Base-by-base conservation (phyloP, 2,797 vertebrate species). In the Anguilla anguilla region DNA sequence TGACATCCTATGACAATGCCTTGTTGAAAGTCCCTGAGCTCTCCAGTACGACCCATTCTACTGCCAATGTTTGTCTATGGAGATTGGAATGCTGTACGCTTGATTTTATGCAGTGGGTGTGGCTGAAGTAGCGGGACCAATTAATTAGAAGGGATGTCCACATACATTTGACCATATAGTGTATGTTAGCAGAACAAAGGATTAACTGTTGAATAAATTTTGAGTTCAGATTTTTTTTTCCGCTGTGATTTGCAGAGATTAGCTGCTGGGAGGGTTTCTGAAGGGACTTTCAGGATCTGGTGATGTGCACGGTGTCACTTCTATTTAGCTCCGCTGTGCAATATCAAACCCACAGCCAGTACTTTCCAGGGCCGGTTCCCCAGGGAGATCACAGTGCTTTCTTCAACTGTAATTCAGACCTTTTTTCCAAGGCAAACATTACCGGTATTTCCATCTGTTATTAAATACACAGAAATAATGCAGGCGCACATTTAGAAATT, bases 401-500 rank as follows among this genome's bases (percentile, higher is more conserved):
- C 35, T 59, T 51, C 69, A 9, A 31, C 39, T 74, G 49, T 86
- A 61, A 89, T 89, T 90, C 88, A 83, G 83, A 17, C 46, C n/a
- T n/a, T 61, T 64, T 69, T 22, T 53, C 72, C 81, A 77, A 83
- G 69, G 59, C 35, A 72, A 84, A 39, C 35, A 39, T 77, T 82
- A 81, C 49, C 55, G 46, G 84, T 64, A 81, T 87, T 88, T 87
- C 74, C 55, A 88, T 43, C 35, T 85, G 69, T 55, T 86, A 83
- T 86, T 17, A 87, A 90, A 83, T 61, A 67, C 64, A 87, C 69
- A 77, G 57, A 67, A 85, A 85, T 83, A 53, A 25, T 86, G 13
- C 72, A 77, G 72, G 17, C 31, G 25, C 31, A 77, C 72, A 39
- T 79, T 39, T 77, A 7, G 17, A 39, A 77, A 39, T 35, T 19